A percentile compares a stretch with the other conserved stretches of the same genome.
Conservation (phyloP, 2,113 vertebrate species). For the Gulo gulo region DNA sequence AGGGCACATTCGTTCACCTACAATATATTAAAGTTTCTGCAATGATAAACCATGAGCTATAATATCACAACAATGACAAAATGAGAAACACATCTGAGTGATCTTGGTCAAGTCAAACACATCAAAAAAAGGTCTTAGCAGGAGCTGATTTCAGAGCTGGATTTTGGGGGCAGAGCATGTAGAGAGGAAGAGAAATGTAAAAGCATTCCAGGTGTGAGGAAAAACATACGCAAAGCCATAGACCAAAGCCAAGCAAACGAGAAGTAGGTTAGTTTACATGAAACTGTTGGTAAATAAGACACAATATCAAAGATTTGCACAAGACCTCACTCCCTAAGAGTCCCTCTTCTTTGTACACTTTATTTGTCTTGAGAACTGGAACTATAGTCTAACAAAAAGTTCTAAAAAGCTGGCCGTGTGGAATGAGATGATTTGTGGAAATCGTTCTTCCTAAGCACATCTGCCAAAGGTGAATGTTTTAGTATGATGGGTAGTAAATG, state of each 20-base stretch:
- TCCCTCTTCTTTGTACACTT: neutral
- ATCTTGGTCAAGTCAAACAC: neutral
- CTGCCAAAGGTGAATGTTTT: constrained; percentile 17
- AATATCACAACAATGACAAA: neutral
- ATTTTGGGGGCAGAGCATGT: neutral
- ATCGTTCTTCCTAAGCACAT: neutral
- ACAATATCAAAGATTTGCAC: neutral
- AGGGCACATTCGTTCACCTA: neutral
- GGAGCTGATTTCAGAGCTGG: neutral
- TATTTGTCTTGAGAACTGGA: neutral
- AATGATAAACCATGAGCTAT: neutral
- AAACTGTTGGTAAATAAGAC: neutral
- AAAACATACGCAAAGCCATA: neutral
- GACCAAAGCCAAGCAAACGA: constrained; percentile 11
- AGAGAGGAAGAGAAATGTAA: neutral
- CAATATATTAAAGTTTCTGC: neutral
- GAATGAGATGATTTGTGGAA: constrained; percentile 18
- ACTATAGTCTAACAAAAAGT: neutral
- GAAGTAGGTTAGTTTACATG: neutral
- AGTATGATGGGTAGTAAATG: neutral
- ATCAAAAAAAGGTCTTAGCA: neutral
- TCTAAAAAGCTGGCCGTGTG: neutral
- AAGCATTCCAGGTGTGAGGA: neutral
- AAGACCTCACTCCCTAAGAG: neutral
- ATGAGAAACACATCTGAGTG: neutral